These are phyloP conservation scores for Cecidostiba fungosa DNA, from an alignment of 2,888 invertebrate genomes.

Conservation along the genomic window DNA sequence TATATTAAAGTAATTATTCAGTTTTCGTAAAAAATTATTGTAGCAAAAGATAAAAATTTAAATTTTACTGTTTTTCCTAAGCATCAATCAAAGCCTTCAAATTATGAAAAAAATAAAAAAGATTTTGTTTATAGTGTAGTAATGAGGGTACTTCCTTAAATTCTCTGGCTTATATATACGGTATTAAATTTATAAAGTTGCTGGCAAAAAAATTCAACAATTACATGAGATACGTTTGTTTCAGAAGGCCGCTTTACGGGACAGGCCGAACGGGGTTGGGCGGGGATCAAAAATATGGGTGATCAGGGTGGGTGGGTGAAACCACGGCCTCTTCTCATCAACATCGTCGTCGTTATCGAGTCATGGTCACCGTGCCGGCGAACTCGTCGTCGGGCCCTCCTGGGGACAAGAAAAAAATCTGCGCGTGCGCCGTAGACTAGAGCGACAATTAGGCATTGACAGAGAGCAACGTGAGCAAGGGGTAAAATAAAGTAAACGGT, in stretches of 20 bases:
- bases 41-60: too few relatives aligned
- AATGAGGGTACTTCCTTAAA: neutral
- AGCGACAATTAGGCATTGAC: constrained; percentile 64
- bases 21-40: too few relatives aligned
- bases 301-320: constrained; percentile 81
- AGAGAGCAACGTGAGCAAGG: constrained; percentile 60
- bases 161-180: neutral
- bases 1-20: too few relatives aligned
- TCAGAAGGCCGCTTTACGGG: constrained; percentile 78
- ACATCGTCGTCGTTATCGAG: constrained; percentile 78
- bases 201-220: neutral
- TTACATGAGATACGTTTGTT: constrained; percentile 65
- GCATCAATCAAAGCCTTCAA: too few relatives aligned
- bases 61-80: too few relatives aligned
- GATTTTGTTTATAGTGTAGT: too few relatives aligned
- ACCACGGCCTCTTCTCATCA: constrained; percentile 81
- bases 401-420: constrained; percentile 63
- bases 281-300: constrained; percentile 79
- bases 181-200: neutral
- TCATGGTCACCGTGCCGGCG: constrained; percentile 70
- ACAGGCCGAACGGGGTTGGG: constrained; percentile 80
- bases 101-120: too few relatives aligned
- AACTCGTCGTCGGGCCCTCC: constrained; percentile 69
- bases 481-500: constrained; percentile 50
- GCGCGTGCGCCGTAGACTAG: constrained; percentile 62